These are phyloP conservation scores for Mylabris sibirica DNA, from an alignment of 2,888 invertebrate genomes.

Conservation along the genomic window DNA sequence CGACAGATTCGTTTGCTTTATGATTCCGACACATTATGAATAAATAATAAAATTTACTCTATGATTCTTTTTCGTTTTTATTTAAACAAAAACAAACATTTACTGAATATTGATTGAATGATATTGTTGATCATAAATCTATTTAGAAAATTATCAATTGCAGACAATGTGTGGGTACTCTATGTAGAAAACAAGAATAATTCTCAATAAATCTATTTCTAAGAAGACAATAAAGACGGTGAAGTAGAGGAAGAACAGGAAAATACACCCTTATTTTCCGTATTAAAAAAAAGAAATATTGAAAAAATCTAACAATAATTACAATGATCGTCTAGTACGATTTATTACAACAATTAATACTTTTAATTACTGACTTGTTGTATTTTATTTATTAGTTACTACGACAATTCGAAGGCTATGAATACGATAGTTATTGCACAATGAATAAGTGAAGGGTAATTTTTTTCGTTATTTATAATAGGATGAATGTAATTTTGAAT, in stretches of 20 bases:
- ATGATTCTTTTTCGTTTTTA: background rate
- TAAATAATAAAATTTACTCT: background rate
- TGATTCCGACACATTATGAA: background rate
- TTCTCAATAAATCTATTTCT: background rate
- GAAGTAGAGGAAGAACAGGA: background rate
- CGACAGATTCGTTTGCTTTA: background rate
- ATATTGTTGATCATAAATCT: conserved; percentile 9
- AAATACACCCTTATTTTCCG: background rate
- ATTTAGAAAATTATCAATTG: conserved; percentile 9
- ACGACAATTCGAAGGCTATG: background rate
- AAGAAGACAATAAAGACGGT: background rate
- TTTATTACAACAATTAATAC: background rate
- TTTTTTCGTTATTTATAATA: background rate
- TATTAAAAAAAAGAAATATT: too few relatives aligned
- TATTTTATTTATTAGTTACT: background rate
- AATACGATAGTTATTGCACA: background rate
- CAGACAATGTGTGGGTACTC: conserved; percentile 2
- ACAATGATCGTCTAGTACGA: background rate
- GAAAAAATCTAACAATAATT: background rate
- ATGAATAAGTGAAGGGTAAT: background rate
- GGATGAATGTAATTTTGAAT: background rate
- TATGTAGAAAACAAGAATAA: background rate
- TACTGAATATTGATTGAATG: background rate
- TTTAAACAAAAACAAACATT: background rate
- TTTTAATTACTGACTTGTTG: background rate